Evolutionary conservation across 2,113 vertebrate genomes (phyloP), one percentile per base, ranked within the genome.

Genomic region (Ancistrus triradiatus): DNA sequence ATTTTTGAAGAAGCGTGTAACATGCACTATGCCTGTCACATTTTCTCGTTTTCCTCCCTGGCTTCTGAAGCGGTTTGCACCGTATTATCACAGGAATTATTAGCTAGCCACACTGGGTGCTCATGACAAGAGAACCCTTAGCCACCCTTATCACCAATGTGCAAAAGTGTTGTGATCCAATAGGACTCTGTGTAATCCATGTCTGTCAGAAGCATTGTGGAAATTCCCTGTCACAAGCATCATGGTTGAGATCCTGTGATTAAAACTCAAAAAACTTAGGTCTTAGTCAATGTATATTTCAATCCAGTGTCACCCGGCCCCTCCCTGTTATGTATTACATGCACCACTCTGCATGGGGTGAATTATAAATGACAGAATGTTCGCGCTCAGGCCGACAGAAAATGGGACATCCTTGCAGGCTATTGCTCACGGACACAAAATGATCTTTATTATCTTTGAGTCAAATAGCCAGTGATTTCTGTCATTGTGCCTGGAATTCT

Each of bases 141-240:
- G 85, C 85, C 81, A 82, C 81, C 78, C 83, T 88, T 88, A 88
- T 86, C 84, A 77, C 80, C 84, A 67, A 70, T 85, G 86, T 80
- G 89, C 81, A 88, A 91, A 90, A 88, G 85, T 78, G 63, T 7
- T 43, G 79, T 15, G 76, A 79, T 86, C 86, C 85, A 85, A 77
- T 79, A 80, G 82, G 72, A 74, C 82, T 70, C 79, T 71, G 53
- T 80, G 83, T 81, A 90, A 91, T 93, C 88, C 84, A 90, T 93
- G 91, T 91, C 86, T 92, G 90, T 91, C 92, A 90, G 68, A 79
- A 13, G 81, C 85, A 90, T 88, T 90, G 90, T 90, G 89, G 88
- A 93, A 91, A 92, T 92, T 89, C 90, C 89, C 88, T 89, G 87
- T 91, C 91, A 93, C 74, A 90, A 88, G 78, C 77, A 89, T 88